A percentile compares a stretch with the other conserved stretches of the same genome.
These are phyloP conservation scores for Cyanoramphus novaezelandiae DNA, from an alignment of 2,113 vertebrate genomes.

Conservation along the genomic window DNA sequence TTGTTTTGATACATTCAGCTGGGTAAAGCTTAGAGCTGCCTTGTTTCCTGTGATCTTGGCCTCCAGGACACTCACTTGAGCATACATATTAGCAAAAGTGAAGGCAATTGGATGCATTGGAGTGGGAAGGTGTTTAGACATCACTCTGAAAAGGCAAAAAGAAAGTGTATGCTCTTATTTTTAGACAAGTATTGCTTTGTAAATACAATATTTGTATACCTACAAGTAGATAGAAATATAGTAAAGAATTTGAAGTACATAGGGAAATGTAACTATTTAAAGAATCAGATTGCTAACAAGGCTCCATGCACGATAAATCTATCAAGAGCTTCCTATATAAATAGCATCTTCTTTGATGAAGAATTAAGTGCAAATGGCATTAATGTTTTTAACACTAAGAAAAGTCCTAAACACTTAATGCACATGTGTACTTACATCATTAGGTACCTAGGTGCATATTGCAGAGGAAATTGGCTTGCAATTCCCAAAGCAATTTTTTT, in stretches of 20 bases:
- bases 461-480: background rate
- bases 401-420: background rate
- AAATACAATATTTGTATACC: slow-evolving; percentile 31
- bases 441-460: background rate
- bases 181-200: slow-evolving; percentile 29
- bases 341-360: background rate
- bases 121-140: background rate
- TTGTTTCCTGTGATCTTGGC: background rate
- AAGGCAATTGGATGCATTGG: background rate
- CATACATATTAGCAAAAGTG: background rate
- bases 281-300: background rate
- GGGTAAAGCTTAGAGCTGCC: background rate
- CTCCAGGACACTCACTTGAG: background rate
- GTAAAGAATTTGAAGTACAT: background rate
- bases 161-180: slow-evolving; percentile 5
- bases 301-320: background rate
- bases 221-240: background rate
- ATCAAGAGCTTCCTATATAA: background rate
- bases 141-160: background rate
- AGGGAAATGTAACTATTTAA: background rate
- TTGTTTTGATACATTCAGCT: background rate
- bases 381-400: background rate
- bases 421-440: background rate
- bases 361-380: background rate
- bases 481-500: background rate